Percentiles rank a stretch among this genome's conserved stretches.
phyloP scores from a whole-genome alignment of 2,888 invertebrate species.

The Pardosa pseudoannulata region DNA sequence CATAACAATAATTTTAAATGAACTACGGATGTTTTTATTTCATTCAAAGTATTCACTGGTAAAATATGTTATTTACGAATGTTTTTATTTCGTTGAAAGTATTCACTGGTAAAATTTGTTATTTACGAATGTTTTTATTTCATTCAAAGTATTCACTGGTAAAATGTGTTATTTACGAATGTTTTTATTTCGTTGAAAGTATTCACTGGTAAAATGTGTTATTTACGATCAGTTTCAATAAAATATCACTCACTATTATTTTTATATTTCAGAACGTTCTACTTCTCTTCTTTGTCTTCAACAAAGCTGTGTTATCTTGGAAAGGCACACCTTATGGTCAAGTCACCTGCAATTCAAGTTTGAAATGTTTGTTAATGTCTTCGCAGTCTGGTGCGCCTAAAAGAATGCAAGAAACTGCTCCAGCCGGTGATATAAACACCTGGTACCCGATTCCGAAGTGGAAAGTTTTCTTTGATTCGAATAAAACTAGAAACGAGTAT shows the following conservation, averaged over 20 bases:
- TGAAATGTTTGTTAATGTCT: constrained; percentile 42
- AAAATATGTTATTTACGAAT: too few species aligned
- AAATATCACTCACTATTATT: neutral
- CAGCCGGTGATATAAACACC: constrained; percentile 37
- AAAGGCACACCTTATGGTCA: neutral
- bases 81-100: too few species aligned
- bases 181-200: too few species aligned
- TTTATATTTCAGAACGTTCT: constrained; percentile 22
- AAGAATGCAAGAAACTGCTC: neutral
- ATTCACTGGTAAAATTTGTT: too few species aligned
- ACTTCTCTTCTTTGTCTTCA: neutral
- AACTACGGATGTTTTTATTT: too few species aligned
- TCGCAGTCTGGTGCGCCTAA: constrained; percentile 3
- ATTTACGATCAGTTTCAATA: neutral
- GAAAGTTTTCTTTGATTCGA: constrained; percentile 29
- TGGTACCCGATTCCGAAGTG: constrained; percentile 51
- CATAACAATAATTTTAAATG: too few species aligned
- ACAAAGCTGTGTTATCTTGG: neutral
- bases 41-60: too few species aligned
- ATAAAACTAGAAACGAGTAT: constrained; percentile 31
- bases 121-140: too few species aligned
- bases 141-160: too few species aligned
- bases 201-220: too few species aligned
- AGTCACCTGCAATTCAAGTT: constrained; percentile 23
- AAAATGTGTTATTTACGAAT: too few species aligned